Evolutionary conservation across 2,113 vertebrate genomes (phyloP), one percentile per base, ranked within the genome.

Genomic region (Pogona vitticeps): DNA sequence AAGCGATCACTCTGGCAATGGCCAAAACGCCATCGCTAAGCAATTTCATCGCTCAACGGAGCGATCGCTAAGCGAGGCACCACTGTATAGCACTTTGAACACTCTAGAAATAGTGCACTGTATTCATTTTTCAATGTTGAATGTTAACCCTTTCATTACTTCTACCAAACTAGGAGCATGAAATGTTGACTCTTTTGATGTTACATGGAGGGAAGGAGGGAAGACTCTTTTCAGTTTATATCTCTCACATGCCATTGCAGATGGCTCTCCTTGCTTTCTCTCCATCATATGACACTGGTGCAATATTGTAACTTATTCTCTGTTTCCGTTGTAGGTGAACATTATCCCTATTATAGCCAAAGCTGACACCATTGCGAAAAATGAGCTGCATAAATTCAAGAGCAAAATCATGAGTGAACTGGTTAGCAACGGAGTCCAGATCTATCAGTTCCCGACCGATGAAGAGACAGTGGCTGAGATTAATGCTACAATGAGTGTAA

Each of bases 341-440:
- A 97, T 97, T 90, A 97, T 97, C 78, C 97, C 97, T 7, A 97
- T 97, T 75, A 97, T 97, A 76, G 97, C 97, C 80, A 97, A 97
- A 94, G 97, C 97, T 0, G 97, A 97, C 86, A 97, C 97, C 40
- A 97, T 97, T 12, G 97, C 97, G 15, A 97, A 97, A 86, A 97
- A 97, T 0, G 97, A 97, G 81, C n/a, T 97, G 86, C 97, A 97
- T 93, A 97, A 97, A 90, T 97, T 97, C 95, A 97, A 97, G 94
- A 97, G 97, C 63, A 97, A 97, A 94, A 97, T 97, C 91, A 97
- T 97, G 97, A 97, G 97, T 0, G 97, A 97, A 85, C 93, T 97
- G 23, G 97, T 97, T 86, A 97, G 97, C 95, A 97, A 97, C 0
- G 97, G 97, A 0, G 97, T 97, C 68, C 97, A 97, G 94, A 97